Conservation (phyloP, 2,113 vertebrate genomes). For the Pseudolaguvia tuberculata region DNA sequence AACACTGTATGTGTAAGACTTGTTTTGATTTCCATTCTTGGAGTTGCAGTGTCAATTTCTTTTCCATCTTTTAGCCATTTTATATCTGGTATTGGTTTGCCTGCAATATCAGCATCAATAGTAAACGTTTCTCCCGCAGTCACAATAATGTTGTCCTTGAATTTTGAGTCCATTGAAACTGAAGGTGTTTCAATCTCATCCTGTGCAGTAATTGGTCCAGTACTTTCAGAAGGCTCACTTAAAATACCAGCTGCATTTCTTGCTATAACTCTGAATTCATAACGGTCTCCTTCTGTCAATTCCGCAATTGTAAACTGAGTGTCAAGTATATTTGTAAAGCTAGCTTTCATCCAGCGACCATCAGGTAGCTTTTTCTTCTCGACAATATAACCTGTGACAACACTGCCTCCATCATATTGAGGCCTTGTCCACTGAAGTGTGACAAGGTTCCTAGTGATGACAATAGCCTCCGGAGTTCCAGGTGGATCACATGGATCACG, state of each 20-base stretch:
- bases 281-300: slow-evolving; percentile 84
- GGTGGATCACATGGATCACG: slow-evolving; percentile 93
- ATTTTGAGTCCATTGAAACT: slow-evolving; percentile 89
- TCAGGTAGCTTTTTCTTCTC: slow-evolving; percentile 93
- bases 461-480: slow-evolving; percentile 86
- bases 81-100: slow-evolving; percentile 89
- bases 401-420: slow-evolving; percentile 92
- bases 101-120: slow-evolving; percentile 91
- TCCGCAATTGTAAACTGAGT: slow-evolving; percentile 86
- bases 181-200: slow-evolving; percentile 94
- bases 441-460: slow-evolving; percentile 87
- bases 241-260: slow-evolving; percentile 87
- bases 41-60: slow-evolving; percentile 83
- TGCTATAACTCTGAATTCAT: slow-evolving; percentile 94
- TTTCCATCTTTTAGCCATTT: slow-evolving; percentile 91
- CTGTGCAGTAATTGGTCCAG: slow-evolving; percentile 90
- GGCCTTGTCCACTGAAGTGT: slow-evolving; percentile 91
- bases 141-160: slow-evolving; percentile 86
- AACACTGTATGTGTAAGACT: slow-evolving; percentile 82
- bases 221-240: slow-evolving; percentile 88
- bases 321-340: slow-evolving; percentile 89
- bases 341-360: slow-evolving; percentile 97
- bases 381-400: slow-evolving; percentile 88
- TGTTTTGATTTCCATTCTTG: slow-evolving; percentile 92
- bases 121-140: slow-evolving; percentile 85